A percentile compares a stretch with the other conserved stretches of the same genome.
These are phyloP conservation scores for Cyprinodon variegatus DNA, from an alignment of 2,113 vertebrate genomes.

Conservation along the genomic window DNA sequence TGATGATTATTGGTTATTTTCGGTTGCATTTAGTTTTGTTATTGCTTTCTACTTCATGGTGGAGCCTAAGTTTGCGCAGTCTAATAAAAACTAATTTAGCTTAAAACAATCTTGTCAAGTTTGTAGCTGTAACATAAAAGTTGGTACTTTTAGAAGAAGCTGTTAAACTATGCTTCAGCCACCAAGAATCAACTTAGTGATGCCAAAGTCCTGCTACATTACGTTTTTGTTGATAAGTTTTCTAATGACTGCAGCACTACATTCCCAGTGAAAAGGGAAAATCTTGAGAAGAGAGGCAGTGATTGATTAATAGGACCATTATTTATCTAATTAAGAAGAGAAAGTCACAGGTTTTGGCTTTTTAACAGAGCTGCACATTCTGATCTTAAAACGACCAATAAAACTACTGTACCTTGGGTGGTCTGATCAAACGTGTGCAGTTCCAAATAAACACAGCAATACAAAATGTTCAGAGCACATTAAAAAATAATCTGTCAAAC, in stretches of 20 bases:
- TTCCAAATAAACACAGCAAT: slow-evolving; percentile 54
- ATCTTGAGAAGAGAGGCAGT: neutral
- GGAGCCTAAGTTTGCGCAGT: neutral
- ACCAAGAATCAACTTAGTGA: too few relatives aligned
- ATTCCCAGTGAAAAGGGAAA: neutral
- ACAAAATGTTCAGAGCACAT: slow-evolving; percentile 38
- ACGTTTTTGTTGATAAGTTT: neutral
- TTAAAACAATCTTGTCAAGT: too few relatives aligned
- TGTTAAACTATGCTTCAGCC: too few relatives aligned
- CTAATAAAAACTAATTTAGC: neutral
- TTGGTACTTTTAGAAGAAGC: too few relatives aligned
- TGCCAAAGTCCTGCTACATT: neutral
- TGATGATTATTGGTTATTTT: too few relatives aligned
- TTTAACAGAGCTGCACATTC: neutral
- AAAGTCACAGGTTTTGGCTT: neutral
- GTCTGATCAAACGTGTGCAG: slow-evolving; percentile 31
- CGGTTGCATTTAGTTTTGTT: too few relatives aligned
- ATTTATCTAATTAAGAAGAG: neutral
- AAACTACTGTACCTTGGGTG: slow-evolving; percentile 53
- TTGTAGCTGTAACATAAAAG: too few relatives aligned
- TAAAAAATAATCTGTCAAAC: slow-evolving; percentile 45
- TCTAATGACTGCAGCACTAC: neutral
- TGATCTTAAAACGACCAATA: slow-evolving; percentile 14
- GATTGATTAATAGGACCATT: neutral
- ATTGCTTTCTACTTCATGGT: neutral